Conservation (phyloP, 2,113 vertebrate species). For the Laticauda laticaudata region DNA sequence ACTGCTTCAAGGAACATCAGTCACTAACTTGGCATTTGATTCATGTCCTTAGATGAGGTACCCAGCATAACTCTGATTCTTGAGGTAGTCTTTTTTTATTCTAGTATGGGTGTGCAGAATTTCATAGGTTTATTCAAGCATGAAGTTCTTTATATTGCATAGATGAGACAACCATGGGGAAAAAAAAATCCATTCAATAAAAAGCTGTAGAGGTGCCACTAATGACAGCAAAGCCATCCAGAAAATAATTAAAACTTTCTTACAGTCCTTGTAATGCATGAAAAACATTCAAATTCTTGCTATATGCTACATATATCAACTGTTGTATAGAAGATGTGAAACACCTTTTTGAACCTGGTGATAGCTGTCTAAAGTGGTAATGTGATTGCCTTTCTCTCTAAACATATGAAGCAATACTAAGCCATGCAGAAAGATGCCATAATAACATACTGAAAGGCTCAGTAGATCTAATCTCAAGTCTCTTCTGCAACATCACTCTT, state of each 20-base stretch:
- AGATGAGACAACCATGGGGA: background rate
- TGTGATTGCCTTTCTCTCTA: background rate
- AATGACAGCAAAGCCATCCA: background rate
- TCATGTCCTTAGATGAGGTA: background rate
- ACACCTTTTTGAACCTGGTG: background rate
- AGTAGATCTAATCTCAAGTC: background rate
- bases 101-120: background rate
- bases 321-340: background rate
- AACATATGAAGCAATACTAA: background rate
- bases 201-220: background rate
- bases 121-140: background rate
- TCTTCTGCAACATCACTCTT: background rate
- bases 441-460: background rate
- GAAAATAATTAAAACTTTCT: background rate
- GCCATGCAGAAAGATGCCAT: background rate
- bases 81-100: background rate
- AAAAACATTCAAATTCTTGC: background rate
- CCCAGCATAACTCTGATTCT: background rate
- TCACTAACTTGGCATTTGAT: background rate
- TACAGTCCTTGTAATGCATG: background rate
- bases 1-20: background rate
- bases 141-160: background rate
- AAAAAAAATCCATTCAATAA: background rate
- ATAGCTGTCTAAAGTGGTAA: background rate
- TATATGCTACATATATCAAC: background rate